Evolutionary conservation across 1,140 invertebrate genomes (phyloP).

Genomic region (Thaumatotibia leucotreta): DNA sequence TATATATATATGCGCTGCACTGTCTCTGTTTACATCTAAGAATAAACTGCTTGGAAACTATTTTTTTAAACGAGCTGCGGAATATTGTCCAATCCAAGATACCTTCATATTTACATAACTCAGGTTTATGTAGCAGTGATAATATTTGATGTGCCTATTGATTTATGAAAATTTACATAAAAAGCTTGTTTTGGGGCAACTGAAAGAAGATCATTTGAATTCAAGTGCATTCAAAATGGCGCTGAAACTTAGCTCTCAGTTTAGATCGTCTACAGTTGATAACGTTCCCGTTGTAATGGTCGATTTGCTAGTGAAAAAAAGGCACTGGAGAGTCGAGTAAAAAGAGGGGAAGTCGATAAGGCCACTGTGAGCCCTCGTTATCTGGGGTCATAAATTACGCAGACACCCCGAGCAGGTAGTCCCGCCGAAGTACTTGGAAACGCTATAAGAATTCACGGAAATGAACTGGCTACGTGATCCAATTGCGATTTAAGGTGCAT

Average conservation of each 20-base stretch:
- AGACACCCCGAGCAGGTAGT: constrained; percentile 64
- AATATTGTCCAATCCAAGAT: no score
- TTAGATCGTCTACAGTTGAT: constrained; percentile 52
- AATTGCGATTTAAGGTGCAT: constrained; percentile 71
- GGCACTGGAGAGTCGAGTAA: constrained; percentile 49
- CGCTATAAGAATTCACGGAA: constrained; percentile 57
- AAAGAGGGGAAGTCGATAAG: constrained; percentile 66
- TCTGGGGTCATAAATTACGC: constrained; percentile 71
- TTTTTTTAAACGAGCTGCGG: no score
- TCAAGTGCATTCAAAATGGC: constrained; percentile 18
- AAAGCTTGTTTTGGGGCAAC: not conserved
- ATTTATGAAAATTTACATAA: no score
- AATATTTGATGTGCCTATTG: no score
- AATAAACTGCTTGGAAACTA: no score
- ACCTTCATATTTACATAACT: no score
- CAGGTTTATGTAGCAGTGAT: no score
- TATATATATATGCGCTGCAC: no score
- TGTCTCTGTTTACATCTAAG: no score
- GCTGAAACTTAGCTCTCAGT: constrained; percentile 24
- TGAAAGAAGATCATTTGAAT: not conserved
- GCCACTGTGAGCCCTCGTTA: constrained; percentile 68
- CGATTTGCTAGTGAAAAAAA: constrained; percentile 68
- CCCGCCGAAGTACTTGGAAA: constrained; percentile 47
- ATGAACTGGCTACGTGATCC: constrained; percentile 71
- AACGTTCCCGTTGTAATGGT: constrained; percentile 51